Conservation (phyloP, 2,797 vertebrate species). For the Vultur gryphus region DNA sequence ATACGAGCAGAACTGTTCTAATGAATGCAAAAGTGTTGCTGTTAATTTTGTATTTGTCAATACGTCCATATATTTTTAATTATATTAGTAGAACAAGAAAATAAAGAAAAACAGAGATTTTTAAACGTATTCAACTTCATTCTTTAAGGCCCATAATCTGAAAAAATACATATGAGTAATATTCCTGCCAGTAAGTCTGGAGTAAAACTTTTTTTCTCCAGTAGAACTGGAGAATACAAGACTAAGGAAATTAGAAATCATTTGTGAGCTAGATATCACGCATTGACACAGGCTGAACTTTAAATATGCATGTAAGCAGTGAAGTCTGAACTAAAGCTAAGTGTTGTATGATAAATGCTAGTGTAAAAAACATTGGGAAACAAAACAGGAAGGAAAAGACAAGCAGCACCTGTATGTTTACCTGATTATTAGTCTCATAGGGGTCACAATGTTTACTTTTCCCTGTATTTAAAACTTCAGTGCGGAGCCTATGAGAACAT, state of each 20-base stretch:
- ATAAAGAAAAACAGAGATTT: background rate
- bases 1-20: background rate
- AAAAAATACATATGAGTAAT: background rate
- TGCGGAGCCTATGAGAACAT: background rate
- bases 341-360: background rate
- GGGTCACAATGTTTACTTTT: background rate
- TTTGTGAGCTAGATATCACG: background rate
- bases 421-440: background rate
- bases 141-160: background rate
- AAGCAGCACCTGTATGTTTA: background rate
- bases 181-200: background rate
- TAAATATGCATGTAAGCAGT: background rate
- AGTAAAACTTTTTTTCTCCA: background rate
- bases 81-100: background rate
- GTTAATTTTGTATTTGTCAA: background rate
- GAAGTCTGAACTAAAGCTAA: background rate
- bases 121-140: background rate
- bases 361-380: background rate
- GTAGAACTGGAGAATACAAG: background rate
- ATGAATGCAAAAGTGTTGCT: background rate
- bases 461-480: background rate
- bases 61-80: background rate
- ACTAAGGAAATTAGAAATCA: background rate
- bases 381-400: background rate
- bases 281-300: background rate